A percentile compares a stretch with the other conserved stretches of the same genome.
Conservation (phyloP, 2,113 vertebrate genomes). For the Ramphastos sulfuratus region DNA sequence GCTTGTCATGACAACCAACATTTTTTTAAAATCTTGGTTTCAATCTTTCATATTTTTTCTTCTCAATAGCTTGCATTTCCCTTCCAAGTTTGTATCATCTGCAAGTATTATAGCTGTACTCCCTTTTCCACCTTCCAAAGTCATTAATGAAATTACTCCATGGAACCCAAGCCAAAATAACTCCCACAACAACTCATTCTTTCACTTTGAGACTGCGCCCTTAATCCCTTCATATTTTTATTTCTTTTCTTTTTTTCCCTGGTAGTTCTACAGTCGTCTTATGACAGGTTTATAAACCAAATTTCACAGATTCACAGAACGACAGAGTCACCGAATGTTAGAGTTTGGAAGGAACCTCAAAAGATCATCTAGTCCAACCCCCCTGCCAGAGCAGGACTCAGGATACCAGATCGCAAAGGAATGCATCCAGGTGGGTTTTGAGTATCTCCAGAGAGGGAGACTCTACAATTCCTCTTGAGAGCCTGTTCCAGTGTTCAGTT, state of each 20-base stretch:
- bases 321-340: no score
- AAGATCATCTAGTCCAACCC: no score
- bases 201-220: not conserved
- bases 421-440: no score
- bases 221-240: not conserved
- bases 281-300: not conserved
- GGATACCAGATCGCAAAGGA: no score
- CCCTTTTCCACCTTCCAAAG: not conserved
- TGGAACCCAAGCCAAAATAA: not conserved
- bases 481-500: no score
- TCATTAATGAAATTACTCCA: conserved; percentile 5
- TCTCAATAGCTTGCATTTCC: not conserved
- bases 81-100: not conserved
- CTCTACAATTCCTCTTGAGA: no score
- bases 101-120: not conserved
- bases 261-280: not conserved
- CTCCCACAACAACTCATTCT: not conserved
- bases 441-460: no score
- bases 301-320: not conserved
- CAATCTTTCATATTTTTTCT: not conserved
- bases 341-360: no score
- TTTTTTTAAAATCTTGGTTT: not conserved
- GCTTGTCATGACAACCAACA: not conserved
- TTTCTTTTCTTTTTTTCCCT: not conserved
- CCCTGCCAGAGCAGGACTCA: no score